Base-by-base conservation (phyloP, 2,888 invertebrate genomes). In the Diaphora mendica region DNA sequence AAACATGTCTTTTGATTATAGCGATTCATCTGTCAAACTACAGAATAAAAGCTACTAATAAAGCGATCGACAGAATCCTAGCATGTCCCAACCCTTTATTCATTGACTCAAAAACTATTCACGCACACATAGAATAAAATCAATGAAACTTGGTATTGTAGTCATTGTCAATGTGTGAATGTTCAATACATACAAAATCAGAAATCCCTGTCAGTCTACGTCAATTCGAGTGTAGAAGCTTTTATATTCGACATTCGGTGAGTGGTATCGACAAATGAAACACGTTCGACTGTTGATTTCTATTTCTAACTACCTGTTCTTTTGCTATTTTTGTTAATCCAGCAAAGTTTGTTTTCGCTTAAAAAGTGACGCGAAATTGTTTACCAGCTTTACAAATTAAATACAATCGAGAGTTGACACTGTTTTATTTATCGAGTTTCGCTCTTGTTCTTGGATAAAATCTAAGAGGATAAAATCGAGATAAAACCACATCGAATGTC, bases 201-300 rank as follows among this genome's bases (percentile, higher is more conserved):
- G 35, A 44, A 70, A 70, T 64, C 23, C 26, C 13, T 48, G 33
- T 62, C 42, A 26, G 26, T 17, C n/a, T 62, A 26, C 11, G 42
- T 30, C 67, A 67, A 48, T 30, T 67, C 44, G 26, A 44, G 30
- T 67, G 30, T 67, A 44, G 30, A 67, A 26, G 44, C 17, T 68
- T 26, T 69, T 70, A 64, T 64, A 64, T 64, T 70, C 48, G 30
- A 48, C 30, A 70, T 64, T 48, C 64, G 15, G 33, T 64, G 33
- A 64, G 64, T 33, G 39, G 30, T 23, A 62, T 70, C 30, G 30
- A 70, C 17, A 62, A 42, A 59, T 30, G 62, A 62, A 62, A 44
- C 39, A n/a, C 26, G n/a, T 62, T 44, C 3, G 42, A 44, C 48
- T 44, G 44, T 48, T 20, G 30, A 33, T 33, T 23, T 30, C 11